A percentile compares a stretch with the other conserved stretches of the same genome.
Conservation (phyloP, 2,888 invertebrate genomes). For the Ophonus ardosiacus region DNA sequence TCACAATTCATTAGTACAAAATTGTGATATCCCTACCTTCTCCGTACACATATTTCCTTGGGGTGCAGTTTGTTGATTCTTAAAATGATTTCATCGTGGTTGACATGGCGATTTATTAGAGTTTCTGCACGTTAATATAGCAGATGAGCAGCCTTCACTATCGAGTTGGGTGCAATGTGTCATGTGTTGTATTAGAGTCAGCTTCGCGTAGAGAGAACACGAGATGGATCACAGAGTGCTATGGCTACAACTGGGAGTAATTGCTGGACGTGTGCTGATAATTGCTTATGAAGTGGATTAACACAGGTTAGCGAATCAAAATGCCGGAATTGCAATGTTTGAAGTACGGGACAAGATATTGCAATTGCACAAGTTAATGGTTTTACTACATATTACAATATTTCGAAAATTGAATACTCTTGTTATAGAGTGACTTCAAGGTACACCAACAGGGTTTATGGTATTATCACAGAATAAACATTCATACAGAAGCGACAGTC, state of each 20-base stretch:
- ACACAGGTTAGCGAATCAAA: background rate
- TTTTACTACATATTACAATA: too few species aligned
- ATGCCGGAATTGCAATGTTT: background rate
- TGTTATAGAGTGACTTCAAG: too few species aligned
- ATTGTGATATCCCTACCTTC: too few species aligned
- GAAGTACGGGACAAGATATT: background rate
- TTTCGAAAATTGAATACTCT: too few species aligned
- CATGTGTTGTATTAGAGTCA: slow-evolving; percentile 45
- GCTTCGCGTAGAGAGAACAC: background rate
- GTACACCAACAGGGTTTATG: too few species aligned
- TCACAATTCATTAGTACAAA: too few species aligned
- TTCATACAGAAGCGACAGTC: too few species aligned
- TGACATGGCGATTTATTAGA: slow-evolving; percentile 41
- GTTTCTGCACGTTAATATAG: background rate
- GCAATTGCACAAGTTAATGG: background rate
- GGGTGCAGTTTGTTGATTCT: slow-evolving; percentile 59
- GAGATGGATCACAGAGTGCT: slow-evolving; percentile 32
- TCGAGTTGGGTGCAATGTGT: slow-evolving; percentile 38
- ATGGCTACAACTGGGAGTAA: background rate
- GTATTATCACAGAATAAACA: too few species aligned
- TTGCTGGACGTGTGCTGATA: background rate
- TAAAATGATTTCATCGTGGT: slow-evolving; percentile 51
- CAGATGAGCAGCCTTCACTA: slow-evolving; percentile 16
- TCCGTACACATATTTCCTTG: slow-evolving; percentile 46
- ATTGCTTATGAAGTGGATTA: slow-evolving; percentile 35